Evolutionary conservation across 2,797 vertebrate genomes (phyloP).

Genomic region (Selene dorsalis): DNA sequence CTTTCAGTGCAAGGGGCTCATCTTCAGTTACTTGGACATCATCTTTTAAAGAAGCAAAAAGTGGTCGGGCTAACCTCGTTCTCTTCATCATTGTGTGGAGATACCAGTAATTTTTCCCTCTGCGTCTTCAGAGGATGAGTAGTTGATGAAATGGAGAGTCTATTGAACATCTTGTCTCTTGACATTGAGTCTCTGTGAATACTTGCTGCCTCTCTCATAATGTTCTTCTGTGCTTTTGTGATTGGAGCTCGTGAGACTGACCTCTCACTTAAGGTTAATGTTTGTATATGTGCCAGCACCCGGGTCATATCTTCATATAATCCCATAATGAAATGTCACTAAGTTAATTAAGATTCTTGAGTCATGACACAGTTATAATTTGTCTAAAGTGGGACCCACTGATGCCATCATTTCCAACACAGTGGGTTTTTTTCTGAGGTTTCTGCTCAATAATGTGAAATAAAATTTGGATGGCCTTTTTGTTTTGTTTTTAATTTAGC

Average conservation of each 20-base stretch:
- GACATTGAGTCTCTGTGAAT: constrained; percentile 18
- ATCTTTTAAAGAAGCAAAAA: not conserved
- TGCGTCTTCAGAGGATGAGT: constrained; percentile 18
- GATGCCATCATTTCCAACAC: constrained; percentile 14
- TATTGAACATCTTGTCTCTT: not conserved
- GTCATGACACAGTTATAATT: constrained; percentile 10
- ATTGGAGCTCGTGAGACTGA: constrained; percentile 4
- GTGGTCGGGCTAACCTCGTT: not conserved
- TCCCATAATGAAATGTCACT: constrained; percentile 47
- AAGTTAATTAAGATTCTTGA: constrained; percentile 45
- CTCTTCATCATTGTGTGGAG: constrained; percentile 15
- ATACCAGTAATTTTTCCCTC: constrained; percentile 14
- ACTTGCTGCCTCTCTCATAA: constrained; percentile 23
- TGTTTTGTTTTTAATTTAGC: not conserved
- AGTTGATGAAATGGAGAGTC: constrained; percentile 28
- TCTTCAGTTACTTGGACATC: not conserved
- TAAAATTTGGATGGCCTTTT: not conserved
- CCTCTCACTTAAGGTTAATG: constrained; percentile 44
- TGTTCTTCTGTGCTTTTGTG: constrained; percentile 23
- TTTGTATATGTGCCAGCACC: constrained; percentile 16
- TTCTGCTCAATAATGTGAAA: not conserved
- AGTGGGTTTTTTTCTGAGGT: not conserved
- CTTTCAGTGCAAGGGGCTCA: constrained; percentile 11
- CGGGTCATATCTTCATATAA: constrained; percentile 22
- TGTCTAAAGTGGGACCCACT: constrained; percentile 4